A percentile compares a stretch with the other conserved stretches of the same genome.
Evolutionary conservation across 53 echinoderm and acorn worm species (phyloP).

Genomic region (Echinometra lucunter): DNA sequence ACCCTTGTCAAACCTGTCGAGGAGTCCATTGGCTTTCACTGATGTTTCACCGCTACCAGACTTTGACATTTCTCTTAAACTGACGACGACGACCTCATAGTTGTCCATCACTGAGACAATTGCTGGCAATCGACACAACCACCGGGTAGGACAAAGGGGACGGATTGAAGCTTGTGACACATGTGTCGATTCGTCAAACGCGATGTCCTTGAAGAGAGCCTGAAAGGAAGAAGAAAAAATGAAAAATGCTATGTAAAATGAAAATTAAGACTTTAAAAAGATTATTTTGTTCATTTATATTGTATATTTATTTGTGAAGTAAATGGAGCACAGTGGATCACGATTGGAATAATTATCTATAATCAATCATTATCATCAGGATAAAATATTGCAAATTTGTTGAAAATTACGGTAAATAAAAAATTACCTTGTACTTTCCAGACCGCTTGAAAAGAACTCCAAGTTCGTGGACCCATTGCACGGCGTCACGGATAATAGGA

Average conservation of each 20-base stretch:
- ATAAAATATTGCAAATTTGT: not conserved
- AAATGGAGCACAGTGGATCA: not conserved
- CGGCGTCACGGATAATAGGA: conserved; percentile 8
- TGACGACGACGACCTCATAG: conserved; percentile 69
- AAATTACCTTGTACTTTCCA: conserved; percentile 66
- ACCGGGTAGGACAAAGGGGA: conserved; percentile 77
- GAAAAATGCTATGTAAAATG: not conserved
- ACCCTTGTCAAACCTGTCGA: conserved; percentile 77
- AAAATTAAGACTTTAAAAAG: not conserved
- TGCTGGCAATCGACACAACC: conserved; percentile 77
- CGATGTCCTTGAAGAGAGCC: conserved; percentile 72
- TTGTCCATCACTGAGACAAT: conserved; percentile 73
- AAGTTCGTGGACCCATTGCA: conserved; percentile 66
- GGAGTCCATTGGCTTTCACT: conserved; percentile 74
- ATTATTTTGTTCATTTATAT: not conserved
- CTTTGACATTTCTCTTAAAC: conserved; percentile 69
- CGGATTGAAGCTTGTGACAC: conserved; percentile 57
- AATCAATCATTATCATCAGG: not conserved
- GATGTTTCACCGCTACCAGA: conserved; percentile 71
- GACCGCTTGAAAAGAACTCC: conserved; percentile 44
- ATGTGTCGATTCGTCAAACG: conserved; percentile 38
- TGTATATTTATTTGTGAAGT: not conserved
- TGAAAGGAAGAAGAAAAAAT: conserved; percentile 40
- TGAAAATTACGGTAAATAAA: not conserved
- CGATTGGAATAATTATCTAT: not conserved